Conservation (phyloP, 2,797 vertebrate genomes). For the Poecilia gillii region DNA sequence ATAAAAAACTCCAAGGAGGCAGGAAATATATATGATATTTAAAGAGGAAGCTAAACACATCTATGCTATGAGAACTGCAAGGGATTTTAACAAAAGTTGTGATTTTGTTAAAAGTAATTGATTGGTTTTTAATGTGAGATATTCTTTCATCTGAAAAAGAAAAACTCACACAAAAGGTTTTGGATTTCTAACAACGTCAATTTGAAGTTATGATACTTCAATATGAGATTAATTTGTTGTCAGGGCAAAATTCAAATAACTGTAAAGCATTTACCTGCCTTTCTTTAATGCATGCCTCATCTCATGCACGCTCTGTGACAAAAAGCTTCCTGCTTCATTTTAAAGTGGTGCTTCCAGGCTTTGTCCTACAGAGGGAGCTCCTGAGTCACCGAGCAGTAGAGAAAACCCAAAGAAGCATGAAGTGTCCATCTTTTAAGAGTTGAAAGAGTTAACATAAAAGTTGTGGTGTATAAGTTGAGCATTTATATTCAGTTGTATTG, state of each 20-base stretch:
- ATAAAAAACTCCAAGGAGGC: background rate
- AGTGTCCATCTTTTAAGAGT: background rate
- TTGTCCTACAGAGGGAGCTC: conserved; percentile 48
- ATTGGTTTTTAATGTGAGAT: background rate
- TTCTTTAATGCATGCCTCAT: no score
- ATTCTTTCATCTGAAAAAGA: background rate
- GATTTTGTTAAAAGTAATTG: background rate
- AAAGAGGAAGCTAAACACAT: background rate
- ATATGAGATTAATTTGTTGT: background rate
- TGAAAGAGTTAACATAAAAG: background rate
- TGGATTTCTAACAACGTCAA: background rate
- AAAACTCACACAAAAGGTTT: background rate
- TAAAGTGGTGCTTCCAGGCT: background rate
- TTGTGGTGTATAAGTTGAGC: background rate
- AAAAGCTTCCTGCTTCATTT: background rate
- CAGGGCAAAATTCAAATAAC: background rate
- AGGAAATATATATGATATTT: background rate
- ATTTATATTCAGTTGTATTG: background rate
- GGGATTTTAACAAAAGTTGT: background rate
- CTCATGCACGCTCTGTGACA: no score
- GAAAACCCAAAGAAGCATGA: background rate
- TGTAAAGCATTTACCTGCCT: background rate
- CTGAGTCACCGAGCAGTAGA: background rate
- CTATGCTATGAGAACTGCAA: background rate
- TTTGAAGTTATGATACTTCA: background rate